Base-by-base conservation (phyloP, 2,113 vertebrate genomes). In the Ailurus styani region DNA sequence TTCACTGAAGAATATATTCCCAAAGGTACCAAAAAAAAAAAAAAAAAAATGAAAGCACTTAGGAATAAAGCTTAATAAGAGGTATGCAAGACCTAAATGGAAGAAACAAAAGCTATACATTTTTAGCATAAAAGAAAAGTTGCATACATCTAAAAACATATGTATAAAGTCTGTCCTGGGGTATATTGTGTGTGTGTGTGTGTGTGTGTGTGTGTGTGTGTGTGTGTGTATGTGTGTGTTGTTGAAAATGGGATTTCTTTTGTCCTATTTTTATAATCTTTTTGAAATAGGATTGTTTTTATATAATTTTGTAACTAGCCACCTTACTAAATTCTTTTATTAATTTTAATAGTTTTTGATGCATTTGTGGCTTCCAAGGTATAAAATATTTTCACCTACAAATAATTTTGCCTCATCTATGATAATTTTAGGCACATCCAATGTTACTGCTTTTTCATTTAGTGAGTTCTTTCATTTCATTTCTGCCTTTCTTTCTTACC, bases 21-120 rank as follows among this genome's bases (percentile, higher is more conserved):
- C 31, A 84, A 94, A 85, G 29, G 9, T 25, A 73, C 3, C 66
- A 66, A 52, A 62, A 66, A 66, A 17, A 73, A 66, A 73, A 66
- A 52, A 62, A 66, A 66, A 17, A 73, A 66, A 54, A 27, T 14
- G 6, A 68, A 84, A 85, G 57, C 34, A 84, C 7, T 54, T 60
- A 70, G 60, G 31, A 75, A 34, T 91, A 93, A 91, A 96, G 72
- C 31, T 96, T 66, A 60, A 82, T 86, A 87, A 82, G 72, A 91
- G n/a, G 57, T 54, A 93, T 27, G 0, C 2, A 54, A 23, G 79
- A 81, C 34, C 47, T 73, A 81, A 94, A 25, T 84, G 73, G 62
- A 75, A 54, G 75, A 85, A 89, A 94, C 40, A 34, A 70, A 90
- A 95, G 82, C 12, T 89, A 52, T 37, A 37, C 77, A 60, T 85